A percentile compares a stretch with the other conserved stretches of the same genome.
These are phyloP conservation scores for Salvelinus alpinus DNA, from an alignment of 2,113 vertebrate genomes.

Conservation along the genomic window DNA sequence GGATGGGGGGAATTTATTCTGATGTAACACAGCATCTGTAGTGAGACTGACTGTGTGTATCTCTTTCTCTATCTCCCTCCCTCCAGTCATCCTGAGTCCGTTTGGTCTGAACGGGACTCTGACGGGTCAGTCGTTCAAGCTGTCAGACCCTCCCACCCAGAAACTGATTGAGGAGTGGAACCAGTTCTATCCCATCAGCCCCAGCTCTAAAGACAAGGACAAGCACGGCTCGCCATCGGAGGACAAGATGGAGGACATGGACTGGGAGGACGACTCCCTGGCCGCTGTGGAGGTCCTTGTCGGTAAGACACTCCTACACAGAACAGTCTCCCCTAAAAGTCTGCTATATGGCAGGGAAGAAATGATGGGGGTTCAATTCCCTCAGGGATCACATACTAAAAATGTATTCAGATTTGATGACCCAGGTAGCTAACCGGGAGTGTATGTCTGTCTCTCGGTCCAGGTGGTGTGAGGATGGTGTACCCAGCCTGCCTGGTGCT, in stretches of 20 bases:
- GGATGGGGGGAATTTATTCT: background rate
- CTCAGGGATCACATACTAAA: background rate
- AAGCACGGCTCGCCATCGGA: constrained; percentile 79
- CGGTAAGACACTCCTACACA: constrained; percentile 73
- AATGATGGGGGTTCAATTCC: background rate
- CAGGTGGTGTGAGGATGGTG: constrained; percentile 96
- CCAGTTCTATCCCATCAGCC: constrained; percentile 96
- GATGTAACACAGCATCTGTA: no score
- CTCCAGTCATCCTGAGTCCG: constrained; percentile 93
- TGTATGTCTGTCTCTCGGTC: background rate
- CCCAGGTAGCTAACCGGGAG: background rate
- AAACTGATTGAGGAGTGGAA: constrained; percentile 99
- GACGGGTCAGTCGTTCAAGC: constrained; percentile 97
- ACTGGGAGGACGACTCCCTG: constrained; percentile 97
- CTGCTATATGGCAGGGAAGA: background rate
- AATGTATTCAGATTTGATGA: background rate
- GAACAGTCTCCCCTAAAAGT: background rate
- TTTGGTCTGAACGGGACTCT: constrained; percentile 96
- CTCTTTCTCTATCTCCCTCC: background rate
- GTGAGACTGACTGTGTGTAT: background rate
- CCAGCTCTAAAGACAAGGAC: constrained; percentile 88
- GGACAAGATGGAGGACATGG: constrained; percentile 91
- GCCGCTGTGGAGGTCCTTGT: constrained; percentile 98
- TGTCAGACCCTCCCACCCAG: constrained; percentile 94
- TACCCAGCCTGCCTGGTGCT: constrained; percentile 95